Conservation (phyloP, 1,140 invertebrate genomes). For the Caenorhabditis briggsae region DNA sequence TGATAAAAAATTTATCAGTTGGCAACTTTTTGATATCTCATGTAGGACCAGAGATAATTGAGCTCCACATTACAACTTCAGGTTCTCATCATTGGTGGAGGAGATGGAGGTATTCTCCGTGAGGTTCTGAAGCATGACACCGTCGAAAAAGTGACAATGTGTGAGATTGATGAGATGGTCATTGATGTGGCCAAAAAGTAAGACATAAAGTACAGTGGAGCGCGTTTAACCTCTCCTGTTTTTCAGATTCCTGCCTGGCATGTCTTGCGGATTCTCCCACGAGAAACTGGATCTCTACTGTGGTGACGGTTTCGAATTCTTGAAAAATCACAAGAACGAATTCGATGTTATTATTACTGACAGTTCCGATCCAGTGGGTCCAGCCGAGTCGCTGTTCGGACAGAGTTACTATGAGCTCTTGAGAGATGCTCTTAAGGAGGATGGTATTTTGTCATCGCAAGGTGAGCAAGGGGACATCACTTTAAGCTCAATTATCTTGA, state of each 20-base stretch:
- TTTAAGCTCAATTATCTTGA: no score
- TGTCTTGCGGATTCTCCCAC: slow-evolving; percentile 88
- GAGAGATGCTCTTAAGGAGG: slow-evolving; percentile 86
- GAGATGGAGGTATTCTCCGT: slow-evolving; percentile 94
- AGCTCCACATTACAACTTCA: slow-evolving; percentile 73
- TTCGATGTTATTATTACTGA: slow-evolving; percentile 99
- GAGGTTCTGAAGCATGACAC: slow-evolving; percentile 93
- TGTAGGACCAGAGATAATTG: no score
- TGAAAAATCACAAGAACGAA: slow-evolving; percentile 86
- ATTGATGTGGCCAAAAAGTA: slow-evolving; percentile 91
- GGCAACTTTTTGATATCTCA: no score
- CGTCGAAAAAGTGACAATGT: slow-evolving; percentile 89
- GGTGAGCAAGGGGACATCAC: slow-evolving; percentile 75
- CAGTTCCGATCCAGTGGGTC: slow-evolving; percentile 93
- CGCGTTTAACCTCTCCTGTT: not conserved
- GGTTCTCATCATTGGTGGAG: slow-evolving; percentile 95
- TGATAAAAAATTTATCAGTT: no score
- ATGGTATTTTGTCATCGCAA: slow-evolving; percentile 90
- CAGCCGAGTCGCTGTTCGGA: slow-evolving; percentile 83
- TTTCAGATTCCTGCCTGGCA: slow-evolving; percentile 84
- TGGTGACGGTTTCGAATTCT: slow-evolving; percentile 94
- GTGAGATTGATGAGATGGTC: slow-evolving; percentile 93
- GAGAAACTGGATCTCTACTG: slow-evolving; percentile 88
- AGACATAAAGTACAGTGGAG: not conserved
- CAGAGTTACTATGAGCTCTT: slow-evolving; percentile 90